Evolutionary conservation across 1,140 invertebrate species (phyloP), one percentile per base, ranked within the genome.

Genomic region (Cherax quadricarinatus): DNA sequence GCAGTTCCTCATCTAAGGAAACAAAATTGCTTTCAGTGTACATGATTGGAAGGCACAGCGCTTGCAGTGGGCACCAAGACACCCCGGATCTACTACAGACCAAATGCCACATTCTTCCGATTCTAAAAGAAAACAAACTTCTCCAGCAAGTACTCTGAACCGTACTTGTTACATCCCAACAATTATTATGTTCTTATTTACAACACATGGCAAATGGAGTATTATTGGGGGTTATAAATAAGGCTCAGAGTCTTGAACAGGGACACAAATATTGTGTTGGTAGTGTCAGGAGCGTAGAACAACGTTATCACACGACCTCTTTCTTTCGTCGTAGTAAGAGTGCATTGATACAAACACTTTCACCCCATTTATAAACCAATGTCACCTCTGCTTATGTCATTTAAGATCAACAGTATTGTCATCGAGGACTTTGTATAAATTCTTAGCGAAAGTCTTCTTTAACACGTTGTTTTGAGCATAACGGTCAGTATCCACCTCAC

Each of bases 21-120:
- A 86, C 78, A 86, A 86, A 86, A 86, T 86, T 86, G 70, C 84
- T 91, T 86, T 91, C 86, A 88, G 73, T 88, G 86, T 88, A 88
- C 86, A 79, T 86, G 84, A 91, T 91, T 86, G 89, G 89, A 91
- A 91, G 89, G 89, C 89, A 91, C 89, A 91, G 89, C 89, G 89
- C 89, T 91, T 86, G 88, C 81, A 62, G 85, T 90, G 89, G 83
- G 83, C 89, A 86, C 78, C 78, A 81, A 80, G 84, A 86, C 84
- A 80, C 89, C 89, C 84, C 84, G 81, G 70, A 79, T 81, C 60
- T 79, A 62, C 73, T 81, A 53, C 89, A 82, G 49, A 90, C 88
- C 88, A 30, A 84, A 83, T 85, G 81, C 81, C 88, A 84, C 81
- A 66, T 84, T 75, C 75, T 24, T 75, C 53, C 16, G 75, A 30